phyloP scores from a whole-genome alignment of 1,140 invertebrate genomes.

The Aphelinus certus region DNA sequence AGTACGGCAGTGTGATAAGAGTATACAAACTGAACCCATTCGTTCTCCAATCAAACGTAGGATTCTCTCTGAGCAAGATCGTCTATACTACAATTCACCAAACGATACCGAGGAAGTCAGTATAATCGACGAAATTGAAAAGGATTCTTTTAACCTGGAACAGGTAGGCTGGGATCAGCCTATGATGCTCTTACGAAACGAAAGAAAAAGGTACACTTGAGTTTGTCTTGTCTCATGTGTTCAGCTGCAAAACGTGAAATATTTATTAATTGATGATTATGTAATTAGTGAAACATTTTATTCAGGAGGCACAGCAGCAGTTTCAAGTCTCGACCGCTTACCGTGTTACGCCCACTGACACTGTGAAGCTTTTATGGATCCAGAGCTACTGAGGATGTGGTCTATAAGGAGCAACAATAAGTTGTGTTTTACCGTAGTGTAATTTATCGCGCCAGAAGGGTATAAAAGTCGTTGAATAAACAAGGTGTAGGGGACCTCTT shows the following conservation, averaged over 20 bases:
- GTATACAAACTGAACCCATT: constrained; percentile 68
- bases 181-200: constrained; percentile 56
- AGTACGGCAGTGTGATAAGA: constrained; percentile 69
- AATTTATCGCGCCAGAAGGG: constrained; percentile 45
- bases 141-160: constrained; percentile 54
- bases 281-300: constrained; percentile 6
- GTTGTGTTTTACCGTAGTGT: constrained; percentile 57
- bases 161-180: constrained; percentile 51
- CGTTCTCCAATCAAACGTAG: constrained; percentile 59
- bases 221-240: too few relatives aligned
- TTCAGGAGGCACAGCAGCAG: constrained; percentile 63
- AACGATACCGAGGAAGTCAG: constrained; percentile 50
- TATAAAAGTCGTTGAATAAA: constrained; percentile 37
- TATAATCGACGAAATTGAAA: constrained; percentile 45
- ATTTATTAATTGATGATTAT: too few relatives aligned
- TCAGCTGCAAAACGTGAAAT: too few relatives aligned
- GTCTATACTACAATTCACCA: constrained; percentile 51
- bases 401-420: constrained; percentile 38
- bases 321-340: constrained; percentile 59
- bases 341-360: constrained; percentile 60
- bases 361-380: constrained; percentile 48
- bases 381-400: constrained; percentile 38
- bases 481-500: constrained; percentile 60
- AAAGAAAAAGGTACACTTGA: constrained; percentile 59
- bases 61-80: constrained; percentile 59